A percentile compares a stretch with the other conserved stretches of the same genome.
Evolutionary conservation across 2,113 vertebrate species (phyloP).

Genomic region (Pomatostomus ruficeps): DNA sequence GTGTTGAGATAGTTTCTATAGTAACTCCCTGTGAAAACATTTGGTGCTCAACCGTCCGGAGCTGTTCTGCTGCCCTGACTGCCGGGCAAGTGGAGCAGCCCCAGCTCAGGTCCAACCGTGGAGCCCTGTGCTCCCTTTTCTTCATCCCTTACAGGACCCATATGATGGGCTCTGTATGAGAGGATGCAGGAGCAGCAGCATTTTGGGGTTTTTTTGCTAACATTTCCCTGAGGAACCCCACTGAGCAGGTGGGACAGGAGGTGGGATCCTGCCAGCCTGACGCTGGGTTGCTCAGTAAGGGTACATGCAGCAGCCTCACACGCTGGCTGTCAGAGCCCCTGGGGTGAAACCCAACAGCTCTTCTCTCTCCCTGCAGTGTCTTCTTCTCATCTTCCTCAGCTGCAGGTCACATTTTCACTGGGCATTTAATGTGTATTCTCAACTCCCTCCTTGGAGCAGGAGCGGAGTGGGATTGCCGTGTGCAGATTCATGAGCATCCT

Average conservation of each 20-base stretch:
- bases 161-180: fast-evolving
- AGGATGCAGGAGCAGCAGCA: not conserved
- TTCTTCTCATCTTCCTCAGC: not conserved
- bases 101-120: fast-evolving
- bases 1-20: conserved; percentile 63
- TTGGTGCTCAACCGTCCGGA: not conserved
- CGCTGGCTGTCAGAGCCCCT: fast-evolving
- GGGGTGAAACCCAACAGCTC: not conserved
- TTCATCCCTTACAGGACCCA: not conserved
- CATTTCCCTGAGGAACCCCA: fast-evolving
- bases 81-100: fast-evolving
- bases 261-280: not conserved
- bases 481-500: not conserved
- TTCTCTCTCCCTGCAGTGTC: not conserved
- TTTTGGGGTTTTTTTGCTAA: not conserved
- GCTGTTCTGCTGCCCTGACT: not conserved
- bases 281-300: fast-evolving
- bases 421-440: not conserved
- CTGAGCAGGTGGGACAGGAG: not conserved
- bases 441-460: not conserved
- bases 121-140: fast-evolving
- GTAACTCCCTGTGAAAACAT: conserved; percentile 37
- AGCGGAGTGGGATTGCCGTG: fast-evolving
- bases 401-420: not conserved
- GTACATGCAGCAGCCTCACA: fast-evolving